These are phyloP conservation scores for Allacma fusca DNA, from an alignment of 2,888 invertebrate species.

Conservation along the genomic window DNA sequence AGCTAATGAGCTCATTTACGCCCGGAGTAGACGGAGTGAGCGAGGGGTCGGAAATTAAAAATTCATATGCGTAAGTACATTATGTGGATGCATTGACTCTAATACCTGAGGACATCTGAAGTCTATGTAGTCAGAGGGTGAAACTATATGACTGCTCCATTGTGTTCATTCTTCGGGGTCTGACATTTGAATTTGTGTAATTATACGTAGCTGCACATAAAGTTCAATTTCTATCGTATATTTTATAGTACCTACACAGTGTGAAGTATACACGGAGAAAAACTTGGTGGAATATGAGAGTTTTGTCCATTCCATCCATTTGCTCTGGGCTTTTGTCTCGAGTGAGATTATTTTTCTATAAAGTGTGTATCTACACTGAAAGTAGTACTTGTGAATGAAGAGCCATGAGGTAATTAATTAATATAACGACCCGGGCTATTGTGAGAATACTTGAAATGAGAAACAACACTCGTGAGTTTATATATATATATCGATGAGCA, in stretches of 20 bases:
- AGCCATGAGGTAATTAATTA: conserved; percentile 51
- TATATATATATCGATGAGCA: conserved; percentile 18
- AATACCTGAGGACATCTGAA: conserved; percentile 9
- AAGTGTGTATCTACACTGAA: neutral
- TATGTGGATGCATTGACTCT: neutral
- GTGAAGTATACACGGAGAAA: neutral
- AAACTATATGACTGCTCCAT: neutral
- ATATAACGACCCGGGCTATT: conserved; percentile 47
- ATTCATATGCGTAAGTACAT: conserved; percentile 36
- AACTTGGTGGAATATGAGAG: too few relatives aligned
- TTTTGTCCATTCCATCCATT: neutral
- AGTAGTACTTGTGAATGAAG: conserved; percentile 28
- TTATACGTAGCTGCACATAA: conserved; percentile 7
- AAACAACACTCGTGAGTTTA: conserved; percentile 36
- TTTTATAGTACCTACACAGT: too few relatives aligned
- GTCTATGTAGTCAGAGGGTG: neutral
- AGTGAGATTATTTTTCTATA: conserved; percentile 32
- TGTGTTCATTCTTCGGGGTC: neutral
- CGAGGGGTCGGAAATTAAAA: conserved; percentile 43
- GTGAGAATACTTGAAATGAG: conserved; percentile 42
- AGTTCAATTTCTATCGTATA: too few relatives aligned
- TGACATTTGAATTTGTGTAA: neutral
- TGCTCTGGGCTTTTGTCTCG: conserved; percentile 3
- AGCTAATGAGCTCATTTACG: conserved; percentile 52
- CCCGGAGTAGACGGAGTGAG: conserved; percentile 28